Evolutionary conservation across 2,888 invertebrate genomes (phyloP).

Genomic region (Ectemnius cavifrons): DNA sequence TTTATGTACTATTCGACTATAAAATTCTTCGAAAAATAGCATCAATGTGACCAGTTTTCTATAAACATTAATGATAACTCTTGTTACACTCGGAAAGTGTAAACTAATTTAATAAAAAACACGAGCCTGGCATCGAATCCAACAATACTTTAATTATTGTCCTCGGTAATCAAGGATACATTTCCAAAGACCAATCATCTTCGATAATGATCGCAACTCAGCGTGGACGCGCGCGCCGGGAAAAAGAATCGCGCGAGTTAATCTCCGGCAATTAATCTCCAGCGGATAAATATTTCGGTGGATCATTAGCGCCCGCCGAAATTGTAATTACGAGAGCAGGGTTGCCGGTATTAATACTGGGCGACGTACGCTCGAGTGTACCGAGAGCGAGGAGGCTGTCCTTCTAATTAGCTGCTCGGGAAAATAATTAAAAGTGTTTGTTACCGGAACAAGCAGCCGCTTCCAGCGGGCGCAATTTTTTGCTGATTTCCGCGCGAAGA

Average conservation of each 20-base stretch:
- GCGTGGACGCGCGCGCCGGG: too few species aligned
- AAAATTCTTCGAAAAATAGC: too few species aligned
- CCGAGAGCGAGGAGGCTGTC: neutral
- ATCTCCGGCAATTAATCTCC: neutral
- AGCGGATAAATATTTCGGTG: neutral
- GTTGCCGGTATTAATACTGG: neutral
- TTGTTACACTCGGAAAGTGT: too few species aligned
- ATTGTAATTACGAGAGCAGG: neutral
- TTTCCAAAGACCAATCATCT: neutral
- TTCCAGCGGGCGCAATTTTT: constrained; percentile 59
- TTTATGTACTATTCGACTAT: too few species aligned
- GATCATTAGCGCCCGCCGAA: constrained; percentile 1
- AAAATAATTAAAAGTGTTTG: constrained; percentile 30
- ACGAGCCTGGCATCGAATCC: too few species aligned
- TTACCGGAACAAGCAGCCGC: constrained; percentile 22
- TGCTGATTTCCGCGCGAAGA: constrained; percentile 42
- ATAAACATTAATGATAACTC: too few species aligned
- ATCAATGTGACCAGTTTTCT: too few species aligned
- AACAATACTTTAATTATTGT: neutral
- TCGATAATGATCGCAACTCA: neutral
- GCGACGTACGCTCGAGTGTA: neutral
- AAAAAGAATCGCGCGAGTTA: neutral
- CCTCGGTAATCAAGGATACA: neutral
- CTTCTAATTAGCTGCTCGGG: constrained; percentile 18
- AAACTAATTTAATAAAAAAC: too few species aligned